Percentiles rank a stretch among this genome's conserved stretches.
These are phyloP conservation scores for Trachelus iudaicus DNA, from an alignment of 2,888 invertebrate genomes.

Conservation along the genomic window DNA sequence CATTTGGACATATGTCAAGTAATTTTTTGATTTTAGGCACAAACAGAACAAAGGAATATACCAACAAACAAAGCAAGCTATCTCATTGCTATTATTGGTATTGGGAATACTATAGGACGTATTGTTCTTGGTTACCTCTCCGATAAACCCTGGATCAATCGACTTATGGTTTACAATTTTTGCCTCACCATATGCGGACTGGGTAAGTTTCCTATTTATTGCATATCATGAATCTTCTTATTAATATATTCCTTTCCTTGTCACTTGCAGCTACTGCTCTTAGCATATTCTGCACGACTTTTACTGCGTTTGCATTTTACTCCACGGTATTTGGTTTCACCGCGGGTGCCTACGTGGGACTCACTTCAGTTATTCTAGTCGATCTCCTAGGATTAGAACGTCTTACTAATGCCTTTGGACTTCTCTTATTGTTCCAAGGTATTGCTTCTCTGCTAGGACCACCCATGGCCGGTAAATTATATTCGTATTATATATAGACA, in stretches of 20 bases:
- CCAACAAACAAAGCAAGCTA: constrained; percentile 73
- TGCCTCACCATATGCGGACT: constrained; percentile 90
- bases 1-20: too few relatives aligned
- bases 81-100: constrained; percentile 84
- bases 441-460: constrained; percentile 92
- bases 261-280: constrained; percentile 78
- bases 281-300: constrained; percentile 80
- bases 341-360: constrained; percentile 95
- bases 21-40: constrained; percentile 65
- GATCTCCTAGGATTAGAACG: constrained; percentile 93
- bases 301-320: constrained; percentile 80
- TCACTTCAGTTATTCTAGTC: constrained; percentile 94
- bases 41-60: constrained; percentile 74
- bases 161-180: constrained; percentile 88
- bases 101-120: constrained; percentile 90
- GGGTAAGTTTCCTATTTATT: constrained; percentile 70
- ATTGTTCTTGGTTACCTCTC: constrained; percentile 88
- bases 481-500: neutral
- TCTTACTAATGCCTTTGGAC: constrained; percentile 95
- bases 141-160: constrained; percentile 91
- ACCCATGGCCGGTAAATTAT: constrained; percentile 85
- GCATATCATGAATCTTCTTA: neutral
- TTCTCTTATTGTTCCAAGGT: constrained; percentile 92
- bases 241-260: neutral
- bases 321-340: constrained; percentile 87